phyloP scores from a whole-genome alignment of 2,113 vertebrate species.

The Ivindomyrus marchei region DNA sequence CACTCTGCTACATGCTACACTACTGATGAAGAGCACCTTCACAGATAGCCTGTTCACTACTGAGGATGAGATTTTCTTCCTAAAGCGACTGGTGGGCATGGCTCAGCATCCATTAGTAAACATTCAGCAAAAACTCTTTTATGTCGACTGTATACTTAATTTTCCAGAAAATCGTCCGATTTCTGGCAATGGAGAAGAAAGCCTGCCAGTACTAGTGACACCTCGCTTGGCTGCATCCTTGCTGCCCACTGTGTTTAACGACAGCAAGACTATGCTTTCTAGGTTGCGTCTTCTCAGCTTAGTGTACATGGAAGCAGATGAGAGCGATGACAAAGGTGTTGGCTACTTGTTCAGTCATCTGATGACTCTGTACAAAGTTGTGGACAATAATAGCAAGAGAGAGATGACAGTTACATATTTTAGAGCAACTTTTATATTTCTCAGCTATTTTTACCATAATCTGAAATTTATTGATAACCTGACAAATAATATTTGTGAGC shows the following conservation, averaged over 20 bases:
- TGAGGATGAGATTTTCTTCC: slow-evolving; percentile 73
- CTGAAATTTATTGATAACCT: slow-evolving; percentile 46
- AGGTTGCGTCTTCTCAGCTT: slow-evolving; percentile 70
- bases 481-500: slow-evolving; percentile 49
- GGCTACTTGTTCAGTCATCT: slow-evolving; percentile 65
- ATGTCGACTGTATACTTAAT: slow-evolving; percentile 72
- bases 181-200: slow-evolving; percentile 59
- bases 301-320: slow-evolving; percentile 65
- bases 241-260: slow-evolving; percentile 70
- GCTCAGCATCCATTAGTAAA: slow-evolving; percentile 72
- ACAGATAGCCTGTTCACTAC: slow-evolving; percentile 79
- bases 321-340: slow-evolving; percentile 49
- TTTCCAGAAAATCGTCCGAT: slow-evolving; percentile 83
- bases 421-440: slow-evolving; percentile 66
- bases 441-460: slow-evolving; percentile 55
- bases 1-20: slow-evolving; percentile 63
- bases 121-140: slow-evolving; percentile 65
- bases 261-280: slow-evolving; percentile 64
- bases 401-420: slow-evolving; percentile 66
- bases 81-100: slow-evolving; percentile 67
- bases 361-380: slow-evolving; percentile 54
- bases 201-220: slow-evolving; percentile 67
- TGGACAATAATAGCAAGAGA: slow-evolving; percentile 48
- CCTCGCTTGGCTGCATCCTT: slow-evolving; percentile 57
- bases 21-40: slow-evolving; percentile 75